Conservation (phyloP, 2,797 vertebrate genomes). For the Merluccius polli region DNA sequence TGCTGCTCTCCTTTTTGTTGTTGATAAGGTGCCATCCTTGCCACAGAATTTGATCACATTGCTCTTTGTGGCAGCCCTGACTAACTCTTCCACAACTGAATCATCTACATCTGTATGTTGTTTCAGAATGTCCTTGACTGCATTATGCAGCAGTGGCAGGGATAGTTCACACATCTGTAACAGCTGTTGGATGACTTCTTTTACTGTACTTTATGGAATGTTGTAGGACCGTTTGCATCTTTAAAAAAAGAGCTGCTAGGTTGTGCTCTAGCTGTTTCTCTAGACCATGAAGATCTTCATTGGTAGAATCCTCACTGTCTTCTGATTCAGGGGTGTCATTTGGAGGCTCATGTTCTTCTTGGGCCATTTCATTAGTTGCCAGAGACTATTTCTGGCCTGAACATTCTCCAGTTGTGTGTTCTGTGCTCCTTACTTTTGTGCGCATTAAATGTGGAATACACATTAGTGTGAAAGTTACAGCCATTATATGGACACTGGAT, state of each 20-base stretch:
- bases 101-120: conserved; percentile 19
- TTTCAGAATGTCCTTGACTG: conserved; percentile 13
- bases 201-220: conserved; percentile 25
- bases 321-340: conserved; percentile 19
- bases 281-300: conserved; percentile 19
- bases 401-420: not conserved
- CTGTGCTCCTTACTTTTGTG: conserved; percentile 15
- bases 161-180: conserved; percentile 27
- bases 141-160: conserved; percentile 26
- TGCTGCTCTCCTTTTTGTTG: conserved; percentile 22
- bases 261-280: conserved; percentile 29
- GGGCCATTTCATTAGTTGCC: conserved; percentile 8
- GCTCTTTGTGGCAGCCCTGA: conserved; percentile 9
- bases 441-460: conserved; percentile 19
- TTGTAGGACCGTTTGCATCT: conserved; percentile 32
- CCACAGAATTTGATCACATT: conserved; percentile 17
- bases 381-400: conserved; percentile 18
- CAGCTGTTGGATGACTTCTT: conserved; percentile 27
- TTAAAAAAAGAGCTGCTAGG: conserved; percentile 27
- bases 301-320: conserved; percentile 13
- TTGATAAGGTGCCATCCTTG: conserved; percentile 20
- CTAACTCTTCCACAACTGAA: conserved; percentile 25
- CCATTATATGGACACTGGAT: conserved; percentile 22
- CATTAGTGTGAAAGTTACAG: conserved; percentile 19
- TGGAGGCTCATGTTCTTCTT: conserved; percentile 13